These are phyloP conservation scores for Eurytoma adleriae DNA, from an alignment of 2,888 invertebrate genomes.

Conservation along the genomic window DNA sequence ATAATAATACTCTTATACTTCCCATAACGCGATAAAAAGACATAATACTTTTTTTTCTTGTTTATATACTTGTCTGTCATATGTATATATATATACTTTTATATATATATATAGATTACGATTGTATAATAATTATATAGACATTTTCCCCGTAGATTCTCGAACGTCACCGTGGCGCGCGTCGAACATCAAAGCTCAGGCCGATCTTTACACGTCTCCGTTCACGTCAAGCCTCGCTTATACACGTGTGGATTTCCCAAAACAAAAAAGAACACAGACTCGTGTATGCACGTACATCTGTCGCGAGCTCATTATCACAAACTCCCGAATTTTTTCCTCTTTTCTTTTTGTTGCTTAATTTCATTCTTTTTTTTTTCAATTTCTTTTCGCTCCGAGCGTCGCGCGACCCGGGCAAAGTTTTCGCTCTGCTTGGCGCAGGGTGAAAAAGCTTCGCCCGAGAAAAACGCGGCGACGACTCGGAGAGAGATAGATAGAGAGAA, in stretches of 20 bases:
- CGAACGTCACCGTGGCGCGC: slow-evolving; percentile 47
- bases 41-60: slow-evolving; percentile 28
- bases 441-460: too few species aligned
- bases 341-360: not conserved
- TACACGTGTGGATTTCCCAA: not conserved
- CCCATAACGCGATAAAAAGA: slow-evolving; percentile 52
- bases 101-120: slow-evolving; percentile 32
- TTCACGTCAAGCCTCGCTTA: not conserved
- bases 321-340: not conserved
- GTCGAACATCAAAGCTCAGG: not conserved
- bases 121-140: slow-evolving; percentile 31
- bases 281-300: slow-evolving; percentile 1
- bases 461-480: too few species aligned
- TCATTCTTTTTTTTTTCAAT: not conserved
- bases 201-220: not conserved
- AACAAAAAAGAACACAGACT: slow-evolving; percentile 18
- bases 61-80: not conserved
- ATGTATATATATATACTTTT: slow-evolving; percentile 13
- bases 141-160: slow-evolving; percentile 46
- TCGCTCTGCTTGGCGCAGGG: not conserved
- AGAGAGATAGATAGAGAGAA: too few species aligned
- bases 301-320: not conserved
- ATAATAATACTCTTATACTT: slow-evolving; percentile 33
- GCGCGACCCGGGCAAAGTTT: not conserved
- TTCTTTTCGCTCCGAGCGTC: not conserved